Conservation (phyloP, 2,888 invertebrate species). For the Lampropteryx suffumata region DNA sequence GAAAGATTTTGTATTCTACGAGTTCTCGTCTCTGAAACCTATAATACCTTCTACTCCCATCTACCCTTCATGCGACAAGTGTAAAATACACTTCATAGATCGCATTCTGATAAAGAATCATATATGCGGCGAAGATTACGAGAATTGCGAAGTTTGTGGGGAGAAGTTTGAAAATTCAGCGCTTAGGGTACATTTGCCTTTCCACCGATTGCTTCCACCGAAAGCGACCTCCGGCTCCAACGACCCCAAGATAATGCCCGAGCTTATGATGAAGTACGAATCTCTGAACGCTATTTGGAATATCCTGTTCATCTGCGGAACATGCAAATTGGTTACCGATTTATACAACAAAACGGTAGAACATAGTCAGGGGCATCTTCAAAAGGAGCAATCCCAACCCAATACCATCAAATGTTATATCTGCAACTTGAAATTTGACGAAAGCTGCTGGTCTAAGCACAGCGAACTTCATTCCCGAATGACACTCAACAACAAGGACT, state of each 20-base stretch:
- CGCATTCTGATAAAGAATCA: conserved; percentile 16
- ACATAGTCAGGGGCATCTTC: conserved; percentile 56
- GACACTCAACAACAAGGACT: conserved; percentile 33
- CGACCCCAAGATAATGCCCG: conserved; percentile 33
- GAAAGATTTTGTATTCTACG: conserved; percentile 39
- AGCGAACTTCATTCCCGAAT: conserved; percentile 41
- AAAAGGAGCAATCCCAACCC: conserved; percentile 32
- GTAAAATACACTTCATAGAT: conserved; percentile 42
- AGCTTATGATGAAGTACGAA: conserved; percentile 52
- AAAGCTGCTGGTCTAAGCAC: conserved; percentile 44
- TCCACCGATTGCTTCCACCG: conserved; percentile 39
- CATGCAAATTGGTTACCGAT: conserved; percentile 48
- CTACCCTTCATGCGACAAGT: conserved; percentile 38
- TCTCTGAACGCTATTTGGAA: conserved; percentile 53
- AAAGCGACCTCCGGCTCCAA: background rate
- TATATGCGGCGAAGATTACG: conserved; percentile 33
- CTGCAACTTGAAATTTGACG: conserved; percentile 52
- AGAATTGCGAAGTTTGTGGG: conserved; percentile 41
- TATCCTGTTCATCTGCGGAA: conserved; percentile 49
- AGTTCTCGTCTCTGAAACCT: conserved; percentile 25
- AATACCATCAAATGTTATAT: conserved; percentile 42
- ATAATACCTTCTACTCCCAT: conserved; percentile 40
- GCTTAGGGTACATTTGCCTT: conserved; percentile 42
- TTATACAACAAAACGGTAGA: conserved; percentile 54
- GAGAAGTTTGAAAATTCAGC: conserved; percentile 42